These are phyloP conservation scores for Corydoras maculifer DNA, from an alignment of 2,113 vertebrate genomes.

Conservation along the genomic window DNA sequence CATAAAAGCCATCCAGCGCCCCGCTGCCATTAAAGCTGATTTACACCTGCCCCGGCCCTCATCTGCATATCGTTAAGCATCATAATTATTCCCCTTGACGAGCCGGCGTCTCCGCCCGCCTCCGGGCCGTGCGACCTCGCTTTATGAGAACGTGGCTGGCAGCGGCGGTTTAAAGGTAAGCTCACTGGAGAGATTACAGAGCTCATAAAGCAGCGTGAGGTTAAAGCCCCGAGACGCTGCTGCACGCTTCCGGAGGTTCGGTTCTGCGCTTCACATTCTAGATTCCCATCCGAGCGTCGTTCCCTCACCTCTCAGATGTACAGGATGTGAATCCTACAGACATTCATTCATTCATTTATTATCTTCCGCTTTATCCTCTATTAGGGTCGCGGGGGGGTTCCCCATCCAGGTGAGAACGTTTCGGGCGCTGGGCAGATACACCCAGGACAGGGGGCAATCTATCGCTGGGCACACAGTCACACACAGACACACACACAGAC, in stretches of 20 bases:
- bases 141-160: conserved; percentile 35
- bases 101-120: conserved; percentile 71
- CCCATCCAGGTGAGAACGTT: too few species aligned
- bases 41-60: conserved; percentile 82
- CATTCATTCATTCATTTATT: too few species aligned
- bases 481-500: too few species aligned
- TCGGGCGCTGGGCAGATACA: too few species aligned
- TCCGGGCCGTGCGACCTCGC: conserved; percentile 70
- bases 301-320: background rate
- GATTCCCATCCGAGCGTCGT: too few species aligned
- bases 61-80: conserved; percentile 89
- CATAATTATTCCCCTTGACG: conserved; percentile 81
- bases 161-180: conserved; percentile 50
- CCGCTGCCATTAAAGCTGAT: conserved; percentile 81
- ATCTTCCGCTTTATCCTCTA: too few species aligned
- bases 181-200: conserved; percentile 38
- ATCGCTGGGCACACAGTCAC: too few species aligned
- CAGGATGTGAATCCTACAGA: too few species aligned
- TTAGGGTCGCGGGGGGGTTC: too few species aligned
- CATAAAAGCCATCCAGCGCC: conserved; percentile 52
- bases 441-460: too few species aligned
- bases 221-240: conserved; percentile 14
- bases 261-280: background rate
- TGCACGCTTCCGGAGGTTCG: background rate
- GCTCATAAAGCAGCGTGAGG: conserved; percentile 29